A percentile compares a stretch with the other conserved stretches of the same genome.
Evolutionary conservation across 2,888 invertebrate genomes (phyloP).

Genomic region (Drosophila aldrichi): DNA sequence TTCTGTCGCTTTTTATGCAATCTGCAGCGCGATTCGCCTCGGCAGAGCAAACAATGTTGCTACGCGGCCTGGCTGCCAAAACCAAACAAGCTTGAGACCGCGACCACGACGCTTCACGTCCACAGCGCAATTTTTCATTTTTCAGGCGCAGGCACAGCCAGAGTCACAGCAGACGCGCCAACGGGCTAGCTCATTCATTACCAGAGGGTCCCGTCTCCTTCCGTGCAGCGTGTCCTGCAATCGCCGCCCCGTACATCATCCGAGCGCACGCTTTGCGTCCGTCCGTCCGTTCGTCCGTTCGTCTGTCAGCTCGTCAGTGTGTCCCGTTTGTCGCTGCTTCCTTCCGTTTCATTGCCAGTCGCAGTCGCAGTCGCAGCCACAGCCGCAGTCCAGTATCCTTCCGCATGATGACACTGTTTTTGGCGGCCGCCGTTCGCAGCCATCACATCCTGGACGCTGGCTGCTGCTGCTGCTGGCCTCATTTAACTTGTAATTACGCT

Average conservation of each 20-base stretch:
- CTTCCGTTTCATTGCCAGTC: conserved; percentile 79
- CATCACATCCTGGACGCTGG: conserved; percentile 52
- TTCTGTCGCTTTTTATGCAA: conserved; percentile 58
- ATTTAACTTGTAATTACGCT: conserved; percentile 83
- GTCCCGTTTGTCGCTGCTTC: conserved; percentile 64
- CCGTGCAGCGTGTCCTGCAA: conserved; percentile 51
- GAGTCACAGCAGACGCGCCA: conserved; percentile 16
- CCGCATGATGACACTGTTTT: conserved; percentile 80
- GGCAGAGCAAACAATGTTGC: conserved; percentile 71
- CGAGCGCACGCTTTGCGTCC: conserved; percentile 59
- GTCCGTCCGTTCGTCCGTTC: conserved; percentile 22
- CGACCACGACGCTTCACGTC: conserved; percentile 42
- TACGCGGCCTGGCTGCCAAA: conserved; percentile 69
- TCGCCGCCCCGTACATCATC: conserved; percentile 72
- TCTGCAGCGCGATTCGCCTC: conserved; percentile 29
- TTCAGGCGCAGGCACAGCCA: conserved; percentile 13
- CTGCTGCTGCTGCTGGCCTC: conserved; percentile 78
- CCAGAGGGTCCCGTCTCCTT: conserved; percentile 48
- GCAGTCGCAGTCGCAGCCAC: conserved; percentile 40
- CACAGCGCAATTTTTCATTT: conserved; percentile 74
- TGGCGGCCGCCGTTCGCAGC: conserved; percentile 64
- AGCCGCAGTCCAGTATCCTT: conserved; percentile 70
- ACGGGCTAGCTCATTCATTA: conserved; percentile 70
- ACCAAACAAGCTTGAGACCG: conserved; percentile 74
- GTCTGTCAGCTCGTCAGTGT: conserved; percentile 14